Evolutionary conservation across 2,888 invertebrate genomes (phyloP), one percentile per base, ranked within the genome.

Genomic region (Apantesis nais): DNA sequence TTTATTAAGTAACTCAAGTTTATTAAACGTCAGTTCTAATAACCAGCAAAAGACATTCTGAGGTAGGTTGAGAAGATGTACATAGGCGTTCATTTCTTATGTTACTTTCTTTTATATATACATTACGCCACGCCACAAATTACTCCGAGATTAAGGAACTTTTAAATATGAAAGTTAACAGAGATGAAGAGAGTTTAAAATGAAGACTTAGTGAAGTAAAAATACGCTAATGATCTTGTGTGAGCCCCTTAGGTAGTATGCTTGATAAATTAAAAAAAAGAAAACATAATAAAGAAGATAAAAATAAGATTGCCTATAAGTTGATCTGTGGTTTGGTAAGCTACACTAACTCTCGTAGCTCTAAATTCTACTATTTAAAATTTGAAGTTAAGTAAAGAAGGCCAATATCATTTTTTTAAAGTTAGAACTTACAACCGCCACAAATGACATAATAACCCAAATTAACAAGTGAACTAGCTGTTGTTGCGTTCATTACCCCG

Each of bases 381-480:
- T 58, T 22, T 44, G n/a, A n/a, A n/a, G n/a, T 41, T 0, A 31
- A 31, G 4, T 63, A 34, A 52, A 16, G 31, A 9, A 37, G 8
- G 61, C 11, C 22, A n/a, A 52, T 48, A 48, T 48, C 8, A 22
- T 5, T 34, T 71, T 65, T 73, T 74, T 63, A 39, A 73, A 79
- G 73, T 74, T 73, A 79, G 82, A 84, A 80, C 77, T 77, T 78
- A 77, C 78, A 72, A 79, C 77, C 68, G 67, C 71, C 72, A 76
- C 83, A 88, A 90, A 91, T 91, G 93, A 91, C 93, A 93, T 93
- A 92, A 93, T 93, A 94, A 94, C 93, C 93, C 88, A 94, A 92
- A 93, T 93, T 90, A 90, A 85, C 87, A 83, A 87, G 88, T 85
- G 83, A 85, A 92, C 89, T 90, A 90, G 89, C 89, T 88, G 91